Evolutionary conservation across 2,797 vertebrate genomes (phyloP).

Genomic region (Megaceryle alcyon): DNA sequence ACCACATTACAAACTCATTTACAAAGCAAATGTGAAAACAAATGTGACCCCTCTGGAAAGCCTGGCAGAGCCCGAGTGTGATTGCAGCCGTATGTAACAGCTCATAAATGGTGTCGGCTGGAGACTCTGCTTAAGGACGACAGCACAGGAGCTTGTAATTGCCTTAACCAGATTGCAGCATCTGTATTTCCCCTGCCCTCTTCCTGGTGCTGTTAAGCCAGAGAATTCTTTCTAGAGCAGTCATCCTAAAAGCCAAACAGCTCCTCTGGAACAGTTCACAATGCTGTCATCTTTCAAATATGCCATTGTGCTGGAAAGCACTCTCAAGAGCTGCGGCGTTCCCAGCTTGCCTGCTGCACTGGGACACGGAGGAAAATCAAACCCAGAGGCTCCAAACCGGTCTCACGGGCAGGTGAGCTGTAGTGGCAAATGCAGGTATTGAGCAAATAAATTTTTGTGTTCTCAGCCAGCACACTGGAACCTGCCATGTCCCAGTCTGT

Average conservation of each 20-base stretch:
- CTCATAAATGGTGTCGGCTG: slow-evolving; percentile 49
- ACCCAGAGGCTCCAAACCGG: not conserved
- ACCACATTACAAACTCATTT: slow-evolving; percentile 69
- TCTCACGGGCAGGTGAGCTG: not conserved
- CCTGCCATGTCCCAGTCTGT: fast-evolving
- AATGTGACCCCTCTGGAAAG: slow-evolving; percentile 56
- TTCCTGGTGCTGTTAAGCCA: slow-evolving; percentile 35
- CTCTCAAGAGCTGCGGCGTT: not conserved
- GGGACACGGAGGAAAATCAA: not conserved
- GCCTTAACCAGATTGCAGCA: slow-evolving; percentile 47
- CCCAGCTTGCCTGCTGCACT: not conserved
- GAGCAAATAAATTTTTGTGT: not conserved
- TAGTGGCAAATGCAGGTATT: not conserved
- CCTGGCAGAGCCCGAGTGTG: slow-evolving; percentile 12
- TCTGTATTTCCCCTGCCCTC: slow-evolving; percentile 55
- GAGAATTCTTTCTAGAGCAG: slow-evolving; percentile 69
- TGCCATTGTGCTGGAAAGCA: slow-evolving; percentile 40
- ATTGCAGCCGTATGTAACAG: slow-evolving; percentile 53
- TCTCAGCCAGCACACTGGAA: not conserved
- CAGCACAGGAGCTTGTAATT: slow-evolving; percentile 54
- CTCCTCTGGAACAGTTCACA: slow-evolving; percentile 53
- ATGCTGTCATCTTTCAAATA: slow-evolving; percentile 68
- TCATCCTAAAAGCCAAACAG: slow-evolving; percentile 64
- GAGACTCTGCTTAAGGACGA: slow-evolving; percentile 17
- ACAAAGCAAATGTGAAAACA: slow-evolving; percentile 59